phyloP scores from a whole-genome alignment of 2,113 vertebrate species.

The Tenebrosternarchus preto region DNA sequence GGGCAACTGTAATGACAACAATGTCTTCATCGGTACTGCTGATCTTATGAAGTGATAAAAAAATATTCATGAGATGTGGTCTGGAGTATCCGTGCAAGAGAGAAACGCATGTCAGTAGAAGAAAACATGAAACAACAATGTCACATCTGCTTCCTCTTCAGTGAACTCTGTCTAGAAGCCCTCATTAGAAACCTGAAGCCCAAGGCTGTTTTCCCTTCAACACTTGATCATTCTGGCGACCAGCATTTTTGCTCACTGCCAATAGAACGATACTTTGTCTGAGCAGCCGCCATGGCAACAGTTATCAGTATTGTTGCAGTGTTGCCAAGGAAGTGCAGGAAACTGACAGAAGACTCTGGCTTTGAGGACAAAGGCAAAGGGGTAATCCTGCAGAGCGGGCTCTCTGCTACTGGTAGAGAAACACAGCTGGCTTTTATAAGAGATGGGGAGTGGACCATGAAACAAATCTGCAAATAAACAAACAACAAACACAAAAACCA shows the following conservation, averaged over 20 bases:
- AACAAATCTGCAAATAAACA: background rate
- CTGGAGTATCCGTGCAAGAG: background rate
- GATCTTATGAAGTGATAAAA: slow-evolving; percentile 7
- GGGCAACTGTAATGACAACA: background rate
- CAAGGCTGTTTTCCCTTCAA: slow-evolving; percentile 28
- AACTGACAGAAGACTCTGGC: slow-evolving; percentile 41
- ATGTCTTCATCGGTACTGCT: background rate
- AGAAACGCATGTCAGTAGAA: background rate
- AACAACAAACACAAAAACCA: background rate
- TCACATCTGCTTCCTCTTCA: slow-evolving; percentile 35
- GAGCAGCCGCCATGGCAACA: slow-evolving; percentile 47
- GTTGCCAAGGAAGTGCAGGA: slow-evolving; percentile 43
- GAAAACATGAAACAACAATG: slow-evolving; percentile 17
- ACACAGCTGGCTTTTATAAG: slow-evolving; percentile 49
- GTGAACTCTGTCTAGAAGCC: slow-evolving; percentile 16
- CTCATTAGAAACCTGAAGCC: slow-evolving; percentile 31
- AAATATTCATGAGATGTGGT: background rate
- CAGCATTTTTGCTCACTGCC: slow-evolving; percentile 29
- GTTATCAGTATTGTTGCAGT: slow-evolving; percentile 42
- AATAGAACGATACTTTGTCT: slow-evolving; percentile 26
- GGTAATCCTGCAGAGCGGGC: slow-evolving; percentile 11
- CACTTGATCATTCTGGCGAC: slow-evolving; percentile 18
- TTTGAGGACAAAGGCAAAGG: slow-evolving; percentile 36
- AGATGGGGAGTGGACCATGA: background rate
- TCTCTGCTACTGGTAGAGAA: slow-evolving; percentile 39